Evolutionary conservation across 2,797 vertebrate genomes (phyloP).

Genomic region (Sarcoramphus papa): DNA sequence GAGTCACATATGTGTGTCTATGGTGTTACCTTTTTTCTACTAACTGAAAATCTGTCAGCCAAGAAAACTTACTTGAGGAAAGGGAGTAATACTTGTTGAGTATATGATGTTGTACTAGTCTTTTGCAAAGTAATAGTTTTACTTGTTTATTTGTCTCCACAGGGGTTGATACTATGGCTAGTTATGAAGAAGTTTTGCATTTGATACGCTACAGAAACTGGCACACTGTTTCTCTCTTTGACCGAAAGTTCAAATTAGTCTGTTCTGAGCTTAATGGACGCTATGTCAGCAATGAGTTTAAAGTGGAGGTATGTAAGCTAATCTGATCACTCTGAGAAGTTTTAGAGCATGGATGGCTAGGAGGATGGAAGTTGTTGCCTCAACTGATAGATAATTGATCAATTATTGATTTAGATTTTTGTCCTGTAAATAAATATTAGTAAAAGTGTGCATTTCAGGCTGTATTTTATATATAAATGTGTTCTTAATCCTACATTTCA

Average conservation of each 20-base stretch:
- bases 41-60: not conserved
- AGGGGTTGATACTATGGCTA: slow-evolving; percentile 97
- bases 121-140: not conserved
- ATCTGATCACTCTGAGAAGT: not conserved
- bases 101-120: accelerated
- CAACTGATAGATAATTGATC: not conserved
- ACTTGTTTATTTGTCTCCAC: not conserved
- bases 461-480: not conserved
- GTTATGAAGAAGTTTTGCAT: slow-evolving; percentile 91
- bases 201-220: slow-evolving; percentile 93
- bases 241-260: slow-evolving; percentile 92
- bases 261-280: slow-evolving; percentile 97
- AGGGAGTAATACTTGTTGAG: accelerated
- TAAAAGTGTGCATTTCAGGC: accelerated
- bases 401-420: accelerated
- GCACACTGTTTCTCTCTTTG: slow-evolving; percentile 88
- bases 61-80: accelerated
- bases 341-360: not conserved
- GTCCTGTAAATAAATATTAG: not conserved
- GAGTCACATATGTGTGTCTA: accelerated
- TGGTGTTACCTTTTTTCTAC: not conserved
- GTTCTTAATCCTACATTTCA: not conserved
- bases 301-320: slow-evolving; percentile 86
- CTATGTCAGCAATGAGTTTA: slow-evolving; percentile 96
- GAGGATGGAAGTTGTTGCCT: no score